Conservation (phyloP, 35 echinoderm and acorn worm species). For the Anneissia japonica region DNA sequence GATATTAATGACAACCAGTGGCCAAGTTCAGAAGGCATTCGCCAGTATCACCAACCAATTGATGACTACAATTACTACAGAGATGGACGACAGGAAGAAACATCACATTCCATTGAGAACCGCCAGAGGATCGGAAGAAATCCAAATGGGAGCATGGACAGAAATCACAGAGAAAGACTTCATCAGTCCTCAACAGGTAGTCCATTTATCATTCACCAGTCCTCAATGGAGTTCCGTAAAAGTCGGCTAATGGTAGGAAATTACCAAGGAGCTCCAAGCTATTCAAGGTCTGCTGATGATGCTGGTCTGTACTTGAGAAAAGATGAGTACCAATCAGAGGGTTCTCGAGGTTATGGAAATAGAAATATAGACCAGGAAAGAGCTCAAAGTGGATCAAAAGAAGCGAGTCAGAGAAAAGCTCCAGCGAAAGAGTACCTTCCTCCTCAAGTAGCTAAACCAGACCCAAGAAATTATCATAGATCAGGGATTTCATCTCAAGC, state of each 20-base stretch:
- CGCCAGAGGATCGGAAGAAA: background rate
- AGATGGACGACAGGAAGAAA: background rate
- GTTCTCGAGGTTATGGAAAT: background rate
- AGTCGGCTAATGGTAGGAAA: background rate
- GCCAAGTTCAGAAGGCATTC: background rate
- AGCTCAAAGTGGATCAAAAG: too few species aligned
- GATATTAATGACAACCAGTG: background rate
- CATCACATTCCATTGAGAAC: background rate
- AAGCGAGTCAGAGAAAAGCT: background rate
- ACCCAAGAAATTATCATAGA: background rate
- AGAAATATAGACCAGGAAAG: background rate
- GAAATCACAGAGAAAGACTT: background rate
- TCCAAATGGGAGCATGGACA: background rate
- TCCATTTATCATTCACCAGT: background rate
- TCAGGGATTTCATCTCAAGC: background rate
- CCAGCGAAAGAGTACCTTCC: background rate
- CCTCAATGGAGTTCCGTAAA: background rate
- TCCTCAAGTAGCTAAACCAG: background rate
- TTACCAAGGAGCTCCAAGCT: background rate
- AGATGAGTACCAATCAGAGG: background rate
- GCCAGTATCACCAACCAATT: background rate
- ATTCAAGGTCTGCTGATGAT: too few species aligned
- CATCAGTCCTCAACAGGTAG: background rate
- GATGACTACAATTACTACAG: background rate
- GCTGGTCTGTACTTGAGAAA: background rate